A percentile compares a stretch with the other conserved stretches of the same genome.
Evolutionary conservation across 1,140 invertebrate species (phyloP).

Genomic region (Capitella teleta): DNA sequence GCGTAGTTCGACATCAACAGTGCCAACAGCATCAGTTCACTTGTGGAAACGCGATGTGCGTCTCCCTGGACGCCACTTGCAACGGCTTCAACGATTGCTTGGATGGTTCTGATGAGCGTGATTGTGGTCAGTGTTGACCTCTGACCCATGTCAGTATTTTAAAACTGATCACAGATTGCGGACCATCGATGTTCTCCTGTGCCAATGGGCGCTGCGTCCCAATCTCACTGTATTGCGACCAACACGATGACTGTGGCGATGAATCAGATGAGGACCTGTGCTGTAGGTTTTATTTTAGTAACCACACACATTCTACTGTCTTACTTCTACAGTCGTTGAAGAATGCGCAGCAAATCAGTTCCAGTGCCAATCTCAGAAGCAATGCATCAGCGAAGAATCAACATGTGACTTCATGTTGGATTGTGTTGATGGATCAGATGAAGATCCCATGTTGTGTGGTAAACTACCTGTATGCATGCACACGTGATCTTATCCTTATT

Average conservation of each 20-base stretch:
- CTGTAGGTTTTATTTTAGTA: conserved; percentile 17
- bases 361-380: background rate
- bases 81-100: conserved; percentile 17
- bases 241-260: conserved; percentile 38
- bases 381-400: background rate
- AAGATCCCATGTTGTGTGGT: background rate
- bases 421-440: conserved; percentile 8
- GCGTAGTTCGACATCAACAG: too few relatives aligned
- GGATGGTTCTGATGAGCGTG: conserved; percentile 14
- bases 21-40: background rate
- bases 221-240: conserved; percentile 4
- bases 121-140: conserved; percentile 8
- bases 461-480: background rate
- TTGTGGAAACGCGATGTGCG: conserved; percentile 12
- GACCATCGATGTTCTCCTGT: background rate
- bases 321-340: background rate
- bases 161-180: background rate
- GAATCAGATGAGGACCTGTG: conserved; percentile 39
- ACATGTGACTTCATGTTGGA: conserved; percentile 6
- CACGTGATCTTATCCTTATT: background rate
- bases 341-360: background rate
- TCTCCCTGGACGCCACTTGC: conserved; percentile 16
- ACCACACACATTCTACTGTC: background rate
- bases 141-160: background rate
- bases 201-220: conserved; percentile 9